These are phyloP conservation scores for Eretmochelys imbricata DNA, from an alignment of 2,113 vertebrate genomes.

Conservation along the genomic window DNA sequence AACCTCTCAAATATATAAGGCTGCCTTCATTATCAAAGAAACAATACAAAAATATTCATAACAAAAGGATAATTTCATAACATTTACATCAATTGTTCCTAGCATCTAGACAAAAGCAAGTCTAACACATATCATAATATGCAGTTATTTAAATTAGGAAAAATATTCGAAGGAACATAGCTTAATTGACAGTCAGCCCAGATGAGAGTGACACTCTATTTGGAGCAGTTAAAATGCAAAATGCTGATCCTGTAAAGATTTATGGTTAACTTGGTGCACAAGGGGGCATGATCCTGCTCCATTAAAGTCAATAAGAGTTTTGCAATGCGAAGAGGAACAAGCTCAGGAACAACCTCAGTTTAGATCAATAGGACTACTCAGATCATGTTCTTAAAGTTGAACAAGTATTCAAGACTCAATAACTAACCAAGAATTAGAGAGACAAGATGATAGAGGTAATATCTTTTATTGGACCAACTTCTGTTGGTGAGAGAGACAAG, in stretches of 20 bases:
- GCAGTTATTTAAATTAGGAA: not conserved
- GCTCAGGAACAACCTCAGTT: not conserved
- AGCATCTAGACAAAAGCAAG: not conserved
- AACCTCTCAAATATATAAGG: not conserved
- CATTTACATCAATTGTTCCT: not conserved
- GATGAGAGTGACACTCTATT: not conserved
- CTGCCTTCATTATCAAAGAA: not conserved
- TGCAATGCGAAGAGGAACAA: not conserved
- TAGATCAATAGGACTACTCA: not conserved
- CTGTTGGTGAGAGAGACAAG: not conserved
- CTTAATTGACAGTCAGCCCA: not conserved
- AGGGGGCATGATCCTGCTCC: not conserved
- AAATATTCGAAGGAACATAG: not conserved
- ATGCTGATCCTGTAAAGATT: not conserved
- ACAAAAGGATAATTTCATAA: not conserved
- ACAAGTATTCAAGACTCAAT: constrained; percentile 39
- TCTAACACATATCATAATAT: not conserved
- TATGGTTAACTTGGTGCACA: not conserved
- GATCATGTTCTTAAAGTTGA: not conserved
- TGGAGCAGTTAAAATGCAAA: not conserved
- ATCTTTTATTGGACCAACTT: not conserved
- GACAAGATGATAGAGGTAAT: not conserved
- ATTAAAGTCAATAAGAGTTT: not conserved
- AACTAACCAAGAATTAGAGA: constrained; percentile 5
- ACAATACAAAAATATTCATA: not conserved